Evolutionary conservation across 2,113 vertebrate genomes (phyloP), one percentile per base, ranked within the genome.

Genomic region (Leptobrachium ailaonicum): DNA sequence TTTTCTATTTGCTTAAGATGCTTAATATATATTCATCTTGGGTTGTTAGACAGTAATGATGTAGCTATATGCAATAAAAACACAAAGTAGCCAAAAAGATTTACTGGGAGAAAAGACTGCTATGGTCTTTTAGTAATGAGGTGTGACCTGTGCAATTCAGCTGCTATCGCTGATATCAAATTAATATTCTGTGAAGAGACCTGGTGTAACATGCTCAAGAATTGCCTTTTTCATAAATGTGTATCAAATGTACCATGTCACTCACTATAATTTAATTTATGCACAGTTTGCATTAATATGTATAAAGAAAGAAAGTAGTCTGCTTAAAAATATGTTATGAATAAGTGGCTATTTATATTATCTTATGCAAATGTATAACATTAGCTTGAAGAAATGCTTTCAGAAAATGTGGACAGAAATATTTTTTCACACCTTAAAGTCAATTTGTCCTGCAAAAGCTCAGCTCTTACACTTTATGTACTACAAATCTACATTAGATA

Each of bases 141-240:
- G 62, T 80, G 77, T 80, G 71, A 80, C 62, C 77, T 80, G 56
- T 80, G 62, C 47, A 73, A 80, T 80, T 80, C 71, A 64, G 60
- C 62, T 80, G 60, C 64, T 73, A 80, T 73, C 77, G 58, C 60
- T 80, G 71, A 73, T 73, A 80, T 73, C 62, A 80, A 80, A 80
- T 80, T 73, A 80, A 80, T 80, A 80, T 67, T 80, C 70, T 73
- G 71, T 80, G 71, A 80, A 73, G 50, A 50, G 62, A 66, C 68
- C 13, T 44, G 41, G 70, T 73, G 64, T 66, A 67, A 80, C 78
- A 73, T 68, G 62, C 63, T 20, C 64, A 67, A 67, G 41, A 68
- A 73, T 56, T 67, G 41, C 50, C 58, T 32, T 74, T 79, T 79
- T 45, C 42, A 60, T 73, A 64, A 73, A 63, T 80, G 63, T 73